Percentiles rank a stretch among this genome's conserved stretches.
Evolutionary conservation across 2,113 vertebrate genomes (phyloP).

Genomic region (Nothoprocta pentlandii): DNA sequence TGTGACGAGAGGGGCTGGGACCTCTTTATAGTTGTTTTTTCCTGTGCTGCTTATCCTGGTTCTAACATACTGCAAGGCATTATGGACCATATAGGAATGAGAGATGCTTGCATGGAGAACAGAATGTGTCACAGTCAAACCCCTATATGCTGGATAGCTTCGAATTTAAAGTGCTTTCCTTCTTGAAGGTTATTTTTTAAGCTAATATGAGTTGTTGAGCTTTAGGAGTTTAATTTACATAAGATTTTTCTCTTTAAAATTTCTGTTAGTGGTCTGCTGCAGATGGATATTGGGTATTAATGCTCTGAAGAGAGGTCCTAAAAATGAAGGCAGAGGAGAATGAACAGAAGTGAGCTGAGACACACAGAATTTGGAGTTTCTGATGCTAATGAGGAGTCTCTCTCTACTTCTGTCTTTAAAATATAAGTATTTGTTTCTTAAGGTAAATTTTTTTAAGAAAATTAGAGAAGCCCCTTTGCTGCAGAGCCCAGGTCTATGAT

Average conservation of each 20-base stretch:
- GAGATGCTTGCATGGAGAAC: neutral
- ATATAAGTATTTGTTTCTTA: too few relatives aligned
- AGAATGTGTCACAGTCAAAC: fast-evolving
- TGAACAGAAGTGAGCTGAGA: neutral
- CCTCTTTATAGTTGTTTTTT: neutral
- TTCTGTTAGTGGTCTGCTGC: neutral
- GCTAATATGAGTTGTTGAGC: neutral
- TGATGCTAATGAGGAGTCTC: neutral
- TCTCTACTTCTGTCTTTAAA: neutral
- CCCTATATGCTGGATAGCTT: fast-evolving
- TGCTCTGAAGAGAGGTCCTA: neutral
- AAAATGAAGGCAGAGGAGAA: neutral
- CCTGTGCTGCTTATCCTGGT: neutral
- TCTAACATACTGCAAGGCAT: neutral
- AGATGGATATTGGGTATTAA: neutral
- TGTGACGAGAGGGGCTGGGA: neutral
- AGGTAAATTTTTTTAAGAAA: too few relatives aligned
- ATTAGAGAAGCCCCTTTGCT: neutral
- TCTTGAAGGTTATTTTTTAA: neutral
- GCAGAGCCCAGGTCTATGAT: neutral
- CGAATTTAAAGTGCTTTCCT: neutral
- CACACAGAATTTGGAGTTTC: neutral
- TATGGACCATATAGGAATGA: neutral
- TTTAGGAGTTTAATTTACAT: neutral
- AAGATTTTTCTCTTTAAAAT: neutral